Conservation (phyloP, 2,888 invertebrate species). For the Crepidodera aurea region DNA sequence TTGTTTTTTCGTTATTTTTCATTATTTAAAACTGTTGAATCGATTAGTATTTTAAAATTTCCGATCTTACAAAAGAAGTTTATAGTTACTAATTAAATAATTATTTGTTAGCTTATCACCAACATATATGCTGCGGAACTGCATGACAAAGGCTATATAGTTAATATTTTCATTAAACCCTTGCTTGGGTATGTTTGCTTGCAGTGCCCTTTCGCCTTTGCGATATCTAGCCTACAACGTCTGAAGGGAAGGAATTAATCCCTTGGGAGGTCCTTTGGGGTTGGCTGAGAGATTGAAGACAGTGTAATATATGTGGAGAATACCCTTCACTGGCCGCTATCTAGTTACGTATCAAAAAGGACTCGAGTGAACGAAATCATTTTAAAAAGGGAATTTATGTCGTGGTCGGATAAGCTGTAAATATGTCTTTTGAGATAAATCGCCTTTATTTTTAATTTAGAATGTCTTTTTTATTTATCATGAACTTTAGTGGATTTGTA, state of each 20-base stretch:
- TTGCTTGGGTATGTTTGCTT: slow-evolving; percentile 22
- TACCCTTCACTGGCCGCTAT: slow-evolving; percentile 12
- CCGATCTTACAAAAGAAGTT: too few relatives aligned
- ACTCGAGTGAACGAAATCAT: neutral
- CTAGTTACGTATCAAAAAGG: slow-evolving; percentile 10
- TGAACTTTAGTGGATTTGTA: too few relatives aligned
- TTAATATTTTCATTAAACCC: slow-evolving; percentile 12
- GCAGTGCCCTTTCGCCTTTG: slow-evolving; percentile 26
- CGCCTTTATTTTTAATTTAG: too few relatives aligned
- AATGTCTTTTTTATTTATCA: too few relatives aligned
- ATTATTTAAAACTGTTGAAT: too few relatives aligned
- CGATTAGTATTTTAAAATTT: too few relatives aligned
- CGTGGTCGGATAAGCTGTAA: neutral
- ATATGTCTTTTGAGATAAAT: neutral
- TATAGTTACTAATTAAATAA: too few relatives aligned
- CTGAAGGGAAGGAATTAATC: slow-evolving; percentile 20
- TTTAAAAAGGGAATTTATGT: neutral
- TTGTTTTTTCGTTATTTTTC: too few relatives aligned
- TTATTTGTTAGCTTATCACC: too few relatives aligned
- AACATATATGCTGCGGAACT: too few relatives aligned
- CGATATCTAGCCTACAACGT: slow-evolving; percentile 15
- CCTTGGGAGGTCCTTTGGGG: slow-evolving; percentile 21
- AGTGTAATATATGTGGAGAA: slow-evolving; percentile 30
- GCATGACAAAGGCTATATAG: neutral
- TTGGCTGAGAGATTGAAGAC: slow-evolving; percentile 25